Conservation (phyloP, 2,888 invertebrate species). For the Erebia epiphron region DNA sequence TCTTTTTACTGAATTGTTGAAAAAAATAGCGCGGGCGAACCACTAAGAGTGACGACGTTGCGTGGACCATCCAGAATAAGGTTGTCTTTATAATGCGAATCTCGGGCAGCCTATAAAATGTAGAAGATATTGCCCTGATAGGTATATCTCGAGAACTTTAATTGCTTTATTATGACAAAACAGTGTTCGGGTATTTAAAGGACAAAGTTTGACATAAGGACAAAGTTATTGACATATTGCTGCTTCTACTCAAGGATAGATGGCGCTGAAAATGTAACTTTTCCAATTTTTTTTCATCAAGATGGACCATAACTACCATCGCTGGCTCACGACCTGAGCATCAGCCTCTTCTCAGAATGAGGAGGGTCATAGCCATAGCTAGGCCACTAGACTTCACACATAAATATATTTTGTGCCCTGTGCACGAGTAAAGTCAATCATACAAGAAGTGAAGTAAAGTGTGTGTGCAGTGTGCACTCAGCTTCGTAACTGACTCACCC, state of each 20-base stretch:
- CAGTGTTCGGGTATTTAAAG: slow-evolving; percentile 28
- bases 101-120: slow-evolving; percentile 59
- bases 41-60: background rate
- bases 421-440: no score
- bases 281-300: background rate
- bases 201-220: slow-evolving; percentile 27
- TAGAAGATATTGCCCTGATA: slow-evolving; percentile 53
- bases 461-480: no score
- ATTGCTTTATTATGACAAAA: slow-evolving; percentile 59
- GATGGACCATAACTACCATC: no score
- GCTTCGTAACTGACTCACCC: no score
- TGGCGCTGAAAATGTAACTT: slow-evolving; percentile 49
- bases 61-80: slow-evolving; percentile 45
- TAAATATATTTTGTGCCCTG: no score
- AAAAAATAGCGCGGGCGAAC: background rate
- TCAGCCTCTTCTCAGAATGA: no score
- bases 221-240: no score
- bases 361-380: no score
- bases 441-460: no score
- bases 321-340: no score
- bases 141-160: slow-evolving; percentile 55
- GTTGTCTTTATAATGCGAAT: slow-evolving; percentile 52
- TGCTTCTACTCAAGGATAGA: slow-evolving; percentile 59
- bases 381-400: no score
- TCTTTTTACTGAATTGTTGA: no score